These are phyloP conservation scores for Eristalis tenax DNA, from an alignment of 2,888 invertebrate genomes.

Conservation along the genomic window DNA sequence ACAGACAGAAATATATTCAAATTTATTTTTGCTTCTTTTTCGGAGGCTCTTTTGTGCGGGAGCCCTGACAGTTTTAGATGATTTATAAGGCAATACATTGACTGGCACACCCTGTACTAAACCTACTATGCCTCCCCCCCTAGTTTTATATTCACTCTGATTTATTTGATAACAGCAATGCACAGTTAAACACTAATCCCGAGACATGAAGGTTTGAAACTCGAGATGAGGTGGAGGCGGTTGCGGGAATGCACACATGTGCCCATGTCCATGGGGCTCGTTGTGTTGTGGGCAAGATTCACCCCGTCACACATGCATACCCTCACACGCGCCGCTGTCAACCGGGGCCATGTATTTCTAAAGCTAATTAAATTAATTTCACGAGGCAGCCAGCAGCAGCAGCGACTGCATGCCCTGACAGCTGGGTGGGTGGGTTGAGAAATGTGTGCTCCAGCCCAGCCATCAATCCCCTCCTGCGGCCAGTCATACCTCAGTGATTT, in stretches of 20 bases:
- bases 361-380: conserved; percentile 70
- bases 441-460: not conserved
- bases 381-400: conserved; percentile 24
- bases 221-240: not conserved
- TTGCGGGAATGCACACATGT: not conserved
- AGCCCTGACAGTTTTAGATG: conserved; percentile 42
- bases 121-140: conserved; percentile 5
- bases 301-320: conserved; percentile 1
- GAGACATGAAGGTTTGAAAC: conserved; percentile 27
- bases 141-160: conserved; percentile 59
- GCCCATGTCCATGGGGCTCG: conserved; percentile 46
- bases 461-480: conserved; percentile 14
- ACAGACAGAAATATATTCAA: conserved; percentile 42
- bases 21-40: conserved; percentile 21
- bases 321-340: conserved; percentile 6
- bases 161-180: conserved; percentile 55
- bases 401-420: conserved; percentile 52
- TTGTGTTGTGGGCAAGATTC: conserved; percentile 45
- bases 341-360: conserved; percentile 40
- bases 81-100: conserved; percentile 37
- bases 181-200: conserved; percentile 50
- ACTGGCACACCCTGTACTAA: not conserved
- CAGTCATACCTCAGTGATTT: conserved; percentile 62
- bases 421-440: conserved; percentile 31
- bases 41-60: conserved; percentile 33